A percentile compares a stretch with the other conserved stretches of the same genome.
phyloP scores from a whole-genome alignment of 2,113 vertebrate species.

The Pantherophis guttatus region DNA sequence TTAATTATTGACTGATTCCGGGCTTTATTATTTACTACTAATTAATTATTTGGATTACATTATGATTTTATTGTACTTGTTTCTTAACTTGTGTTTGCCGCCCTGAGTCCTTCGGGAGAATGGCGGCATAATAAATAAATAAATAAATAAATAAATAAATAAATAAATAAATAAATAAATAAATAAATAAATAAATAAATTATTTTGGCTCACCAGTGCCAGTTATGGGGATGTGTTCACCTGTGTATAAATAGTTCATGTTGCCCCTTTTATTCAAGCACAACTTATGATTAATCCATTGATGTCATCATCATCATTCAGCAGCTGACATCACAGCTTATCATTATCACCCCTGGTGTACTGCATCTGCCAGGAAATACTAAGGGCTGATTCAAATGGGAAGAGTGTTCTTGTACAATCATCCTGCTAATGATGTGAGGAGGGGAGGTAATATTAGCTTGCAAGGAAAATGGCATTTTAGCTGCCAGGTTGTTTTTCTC shows the following conservation, averaged over 20 bases:
- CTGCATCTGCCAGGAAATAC: background rate
- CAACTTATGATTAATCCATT: conserved; percentile 38
- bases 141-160: no score
- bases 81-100: no score
- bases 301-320: conserved; percentile 10
- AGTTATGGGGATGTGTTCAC: background rate
- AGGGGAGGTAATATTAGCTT: background rate
- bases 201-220: background rate
- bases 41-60: no score
- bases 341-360: conserved; percentile 20
- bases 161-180: no score
- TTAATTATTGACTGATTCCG: background rate
- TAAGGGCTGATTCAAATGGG: background rate
- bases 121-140: no score
- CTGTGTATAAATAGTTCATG: background rate
- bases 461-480: background rate
- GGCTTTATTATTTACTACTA: no score
- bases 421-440: background rate
- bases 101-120: no score
- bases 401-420: background rate
- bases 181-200: background rate
- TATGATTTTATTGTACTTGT: no score
- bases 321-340: conserved; percentile 22
- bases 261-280: conserved; percentile 22
- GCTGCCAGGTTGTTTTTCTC: background rate